A percentile compares a stretch with the other conserved stretches of the same genome.
phyloP scores from a whole-genome alignment of 2,797 vertebrate genomes.

The Brotula barbata region DNA sequence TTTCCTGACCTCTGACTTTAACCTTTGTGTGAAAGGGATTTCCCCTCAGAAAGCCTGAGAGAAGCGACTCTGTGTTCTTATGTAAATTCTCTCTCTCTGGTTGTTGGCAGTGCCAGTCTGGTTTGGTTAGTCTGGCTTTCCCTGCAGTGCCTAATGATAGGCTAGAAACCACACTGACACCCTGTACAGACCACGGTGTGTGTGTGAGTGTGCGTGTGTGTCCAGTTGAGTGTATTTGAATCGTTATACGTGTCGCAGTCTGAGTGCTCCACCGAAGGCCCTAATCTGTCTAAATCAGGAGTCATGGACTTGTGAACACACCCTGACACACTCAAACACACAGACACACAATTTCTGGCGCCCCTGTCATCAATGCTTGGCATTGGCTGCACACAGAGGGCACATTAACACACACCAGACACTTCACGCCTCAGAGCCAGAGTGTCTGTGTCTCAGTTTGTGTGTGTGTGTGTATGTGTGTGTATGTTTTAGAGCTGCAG shows the following conservation, averaged over 20 bases:
- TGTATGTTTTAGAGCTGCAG: conserved; percentile 1
- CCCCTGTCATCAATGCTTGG: conserved; percentile 67
- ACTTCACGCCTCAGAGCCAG: conserved; percentile 53
- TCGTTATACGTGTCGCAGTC: conserved; percentile 36
- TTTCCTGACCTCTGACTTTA: conserved; percentile 18
- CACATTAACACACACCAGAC: conserved; percentile 71
- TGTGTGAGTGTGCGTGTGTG: conserved; percentile 27
- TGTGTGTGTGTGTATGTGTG: conserved; percentile 17
- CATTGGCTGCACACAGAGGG: conserved; percentile 56
- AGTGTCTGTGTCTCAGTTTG: conserved; percentile 8
- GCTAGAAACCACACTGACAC: conserved; percentile 69
- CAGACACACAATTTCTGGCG: conserved; percentile 50
- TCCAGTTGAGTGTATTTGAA: background rate
- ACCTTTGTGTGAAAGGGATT: conserved; percentile 36
- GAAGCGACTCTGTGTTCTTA: conserved; percentile 40
- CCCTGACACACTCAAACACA: conserved; percentile 44
- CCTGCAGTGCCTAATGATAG: conserved; percentile 69
- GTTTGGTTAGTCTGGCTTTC: conserved; percentile 61
- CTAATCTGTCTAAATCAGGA: conserved; percentile 59
- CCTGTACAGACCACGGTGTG: conserved; percentile 57
- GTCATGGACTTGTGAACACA: conserved; percentile 48
- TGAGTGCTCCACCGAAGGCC: conserved; percentile 43
- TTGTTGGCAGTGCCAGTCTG: conserved; percentile 66
- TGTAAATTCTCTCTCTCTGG: conserved; percentile 46
- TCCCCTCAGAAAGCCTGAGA: conserved; percentile 36